These are phyloP conservation scores for Tipula confusa DNA, from an alignment of 2,888 invertebrate genomes.

Conservation along the genomic window DNA sequence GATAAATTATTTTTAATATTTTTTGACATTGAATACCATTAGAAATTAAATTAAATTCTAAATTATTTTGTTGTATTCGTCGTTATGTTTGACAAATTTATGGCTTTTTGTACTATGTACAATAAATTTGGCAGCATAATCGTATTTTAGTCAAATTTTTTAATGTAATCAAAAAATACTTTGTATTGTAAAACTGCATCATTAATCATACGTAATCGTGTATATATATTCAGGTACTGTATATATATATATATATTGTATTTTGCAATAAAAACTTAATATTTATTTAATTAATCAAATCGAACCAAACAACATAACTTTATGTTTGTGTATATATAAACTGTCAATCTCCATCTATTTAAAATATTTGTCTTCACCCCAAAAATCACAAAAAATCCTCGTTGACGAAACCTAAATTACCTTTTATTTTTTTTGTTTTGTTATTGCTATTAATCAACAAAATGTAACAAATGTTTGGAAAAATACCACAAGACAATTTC, in stretches of 20 bases:
- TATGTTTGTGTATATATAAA: neutral
- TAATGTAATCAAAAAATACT: neutral
- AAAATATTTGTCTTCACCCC: neutral
- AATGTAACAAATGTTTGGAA: neutral
- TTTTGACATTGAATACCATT: neutral
- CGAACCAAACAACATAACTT: neutral
- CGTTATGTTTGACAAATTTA: constrained; percentile 25
- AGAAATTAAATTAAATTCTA: neutral
- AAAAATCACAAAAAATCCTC: neutral
- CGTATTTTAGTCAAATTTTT: neutral
- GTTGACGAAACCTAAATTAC: constrained; percentile 12
- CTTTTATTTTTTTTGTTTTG: no score
- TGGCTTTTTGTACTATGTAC: neutral
- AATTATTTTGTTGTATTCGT: neutral
- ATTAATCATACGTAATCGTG: neutral
- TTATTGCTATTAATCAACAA: neutral
- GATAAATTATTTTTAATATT: constrained; percentile 12
- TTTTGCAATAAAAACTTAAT: neutral
- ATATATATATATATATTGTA: no score
- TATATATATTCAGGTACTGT: neutral
- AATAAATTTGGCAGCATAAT: neutral
- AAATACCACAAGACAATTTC: constrained; percentile 25
- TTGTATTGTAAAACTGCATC: neutral
- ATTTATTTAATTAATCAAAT: constrained; percentile 12
- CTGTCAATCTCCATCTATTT: neutral